Base-by-base conservation (phyloP, 2,797 vertebrate species). In the Monodelphis domestica region DNA sequence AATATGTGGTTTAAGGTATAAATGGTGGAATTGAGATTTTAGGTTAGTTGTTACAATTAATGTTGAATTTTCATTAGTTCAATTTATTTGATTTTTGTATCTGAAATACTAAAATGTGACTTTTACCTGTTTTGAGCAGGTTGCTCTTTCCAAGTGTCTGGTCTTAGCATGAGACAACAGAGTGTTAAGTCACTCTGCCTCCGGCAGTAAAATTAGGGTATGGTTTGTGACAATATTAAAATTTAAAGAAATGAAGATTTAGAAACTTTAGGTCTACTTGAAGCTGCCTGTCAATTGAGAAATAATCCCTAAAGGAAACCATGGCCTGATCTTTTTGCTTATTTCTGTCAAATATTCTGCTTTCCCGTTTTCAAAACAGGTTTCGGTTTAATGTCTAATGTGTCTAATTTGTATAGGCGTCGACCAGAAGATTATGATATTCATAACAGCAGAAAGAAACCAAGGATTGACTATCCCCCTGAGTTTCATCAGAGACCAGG, bases 401-500 rank as follows among this genome's bases (percentile, higher is more conserved):
- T 99, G 98, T 99, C 99, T 99, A 99, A 99, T 99, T 99, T 99
- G 98, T 99, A 97, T 99, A 99, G 99, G 99, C 99, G 99, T 99
- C 99, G 99, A 97, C 99, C 99, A 97, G 99, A 99, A 98, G 99
- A 99, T 98, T 99, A 99, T 98, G 99, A 99, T 99, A 99, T 99
- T 98, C 99, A 99, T 99, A 99, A 99, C 98, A 99, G 99, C 99
- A 99, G 99, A 99, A 99, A 99, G 99, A 99, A 99, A 98, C 99
- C 99, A 96, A 99, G 99, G 98, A 99, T 99, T 98, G 99, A 99
- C 97, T 99, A 99, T 98, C 98, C 99, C 55, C 98, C 99, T 92
- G 99, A 99, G 98, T 99, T 99, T 99, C 99, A 99, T 98, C 99
- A 99, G 98, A 99, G 99, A 99, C 99, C 99, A 99, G 99, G 99